Evolutionary conservation across 2,888 invertebrate species (phyloP).

Genomic region (Antitype chi): DNA sequence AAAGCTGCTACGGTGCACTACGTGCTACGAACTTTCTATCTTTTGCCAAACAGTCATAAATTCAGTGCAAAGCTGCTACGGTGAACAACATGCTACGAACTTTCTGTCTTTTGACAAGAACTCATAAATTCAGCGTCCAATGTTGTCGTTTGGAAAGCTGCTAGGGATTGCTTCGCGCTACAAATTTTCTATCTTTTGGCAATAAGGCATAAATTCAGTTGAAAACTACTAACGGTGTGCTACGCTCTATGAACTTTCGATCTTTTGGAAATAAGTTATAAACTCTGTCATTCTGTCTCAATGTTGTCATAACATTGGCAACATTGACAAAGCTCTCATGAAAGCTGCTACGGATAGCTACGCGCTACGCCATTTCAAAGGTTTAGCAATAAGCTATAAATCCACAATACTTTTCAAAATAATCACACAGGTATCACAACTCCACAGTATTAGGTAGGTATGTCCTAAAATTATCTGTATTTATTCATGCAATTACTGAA

Average conservation of each 20-base stretch:
- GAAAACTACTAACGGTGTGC: background rate
- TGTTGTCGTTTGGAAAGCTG: too few species aligned
- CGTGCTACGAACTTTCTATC: background rate
- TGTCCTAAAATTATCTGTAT: background rate
- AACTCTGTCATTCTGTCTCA: background rate
- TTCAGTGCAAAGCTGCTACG: background rate
- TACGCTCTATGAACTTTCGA: background rate
- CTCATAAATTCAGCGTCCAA: background rate
- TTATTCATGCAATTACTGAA: background rate
- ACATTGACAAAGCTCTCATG: too few species aligned
- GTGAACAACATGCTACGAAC: background rate
- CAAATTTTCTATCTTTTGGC: background rate
- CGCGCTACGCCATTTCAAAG: too few species aligned
- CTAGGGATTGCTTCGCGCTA: background rate
- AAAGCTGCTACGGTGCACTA: background rate
- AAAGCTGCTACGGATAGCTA: background rate
- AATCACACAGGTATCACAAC: background rate
- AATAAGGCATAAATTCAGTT: background rate
- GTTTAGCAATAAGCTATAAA: background rate
- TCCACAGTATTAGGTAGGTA: background rate
- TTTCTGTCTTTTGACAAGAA: background rate
- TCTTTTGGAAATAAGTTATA: background rate
- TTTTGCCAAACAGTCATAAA: background rate
- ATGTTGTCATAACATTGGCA: too few species aligned
- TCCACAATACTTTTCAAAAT: background rate